Conservation (phyloP, 1,140 invertebrate genomes). For the Diprion similis region DNA sequence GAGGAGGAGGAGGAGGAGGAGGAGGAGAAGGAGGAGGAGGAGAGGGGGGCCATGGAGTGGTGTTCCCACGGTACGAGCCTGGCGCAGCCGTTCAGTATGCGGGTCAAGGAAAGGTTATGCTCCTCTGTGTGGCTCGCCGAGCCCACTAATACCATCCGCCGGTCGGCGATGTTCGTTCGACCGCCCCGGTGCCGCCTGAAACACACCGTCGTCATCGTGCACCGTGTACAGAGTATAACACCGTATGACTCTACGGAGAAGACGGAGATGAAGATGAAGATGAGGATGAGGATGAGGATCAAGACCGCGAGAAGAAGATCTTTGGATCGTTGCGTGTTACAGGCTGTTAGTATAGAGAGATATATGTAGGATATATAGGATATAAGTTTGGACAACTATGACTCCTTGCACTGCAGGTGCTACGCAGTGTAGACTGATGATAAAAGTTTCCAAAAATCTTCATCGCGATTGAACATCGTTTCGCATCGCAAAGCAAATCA, state of each 20-base stretch:
- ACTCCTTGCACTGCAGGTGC: too few relatives aligned
- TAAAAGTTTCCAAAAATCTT: too few relatives aligned
- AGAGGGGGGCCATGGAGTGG: constrained; percentile 55
- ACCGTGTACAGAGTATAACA: too few relatives aligned
- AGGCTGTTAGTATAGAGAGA: too few relatives aligned
- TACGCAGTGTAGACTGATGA: too few relatives aligned
- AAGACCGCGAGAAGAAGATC: background rate
- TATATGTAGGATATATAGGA: too few relatives aligned
- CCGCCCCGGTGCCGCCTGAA: background rate
- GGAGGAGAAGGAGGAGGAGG: constrained; percentile 33
- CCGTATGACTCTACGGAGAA: too few relatives aligned
- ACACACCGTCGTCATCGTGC: background rate
- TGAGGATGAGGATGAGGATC: background rate
- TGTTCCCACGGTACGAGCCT: constrained; percentile 63
- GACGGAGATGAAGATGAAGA: background rate
- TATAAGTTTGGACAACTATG: too few relatives aligned
- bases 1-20: constrained; percentile 25
- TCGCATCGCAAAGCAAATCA: too few relatives aligned
- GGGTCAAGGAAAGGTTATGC: constrained; percentile 64
- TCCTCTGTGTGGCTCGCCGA: constrained; percentile 42
- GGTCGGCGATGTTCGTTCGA: constrained; percentile 9
- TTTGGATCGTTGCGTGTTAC: too few relatives aligned
- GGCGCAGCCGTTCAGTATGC: constrained; percentile 63
- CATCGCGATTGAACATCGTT: too few relatives aligned
- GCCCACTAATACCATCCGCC: constrained; percentile 45